Base-by-base conservation (phyloP, 2,888 invertebrate species). In the Acleris holmiana region DNA sequence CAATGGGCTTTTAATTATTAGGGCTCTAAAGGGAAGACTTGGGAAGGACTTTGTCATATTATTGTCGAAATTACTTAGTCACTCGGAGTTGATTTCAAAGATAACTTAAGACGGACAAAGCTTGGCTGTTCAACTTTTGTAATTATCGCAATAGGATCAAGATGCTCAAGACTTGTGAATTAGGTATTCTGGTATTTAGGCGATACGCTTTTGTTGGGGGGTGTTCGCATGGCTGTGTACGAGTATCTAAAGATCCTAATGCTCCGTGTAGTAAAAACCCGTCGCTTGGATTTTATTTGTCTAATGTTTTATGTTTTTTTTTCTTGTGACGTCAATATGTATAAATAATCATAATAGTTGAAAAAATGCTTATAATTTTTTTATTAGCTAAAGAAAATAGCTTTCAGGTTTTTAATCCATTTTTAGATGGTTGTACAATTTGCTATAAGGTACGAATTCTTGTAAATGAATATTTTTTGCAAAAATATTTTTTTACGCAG, bases 1-100 rank as follows among this genome's bases (percentile, higher is more conserved):
- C 78, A 77, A 81, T 75, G 69, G 67, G 47, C 58, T 70, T 71
- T 73, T 68, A 71, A 61, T 65, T 67, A 71, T 71, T 70, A 66
- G 66, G 65, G 64, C 55, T 61, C 67, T 67, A 69, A 62, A 68
- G 68, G 54, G 67, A 68, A 53, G 51, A 51, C 62, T 51, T 40
- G 25, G 41, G 40, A 40, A 55, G 44, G 47, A 47, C 63, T 60
- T 64, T 59, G 54, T 58, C 46, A 60, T 67, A 66, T 68, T 67
- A 67, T 64, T 60, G 59, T 54, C 54, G 59, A 54, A 54, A 64
- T 65, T 60, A 50, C 60, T 60, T 62, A 61, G 47, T 44, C 53
- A 19, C 57, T 44, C 46, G 17, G 49, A 35, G 49, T 60, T 64
- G 53, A 50, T 60, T 55, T 46, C 44, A 44, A 25, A 60, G 60